These are phyloP conservation scores for Rousettus leschenaultii DNA, from an alignment of 2,113 vertebrate species.

Conservation along the genomic window DNA sequence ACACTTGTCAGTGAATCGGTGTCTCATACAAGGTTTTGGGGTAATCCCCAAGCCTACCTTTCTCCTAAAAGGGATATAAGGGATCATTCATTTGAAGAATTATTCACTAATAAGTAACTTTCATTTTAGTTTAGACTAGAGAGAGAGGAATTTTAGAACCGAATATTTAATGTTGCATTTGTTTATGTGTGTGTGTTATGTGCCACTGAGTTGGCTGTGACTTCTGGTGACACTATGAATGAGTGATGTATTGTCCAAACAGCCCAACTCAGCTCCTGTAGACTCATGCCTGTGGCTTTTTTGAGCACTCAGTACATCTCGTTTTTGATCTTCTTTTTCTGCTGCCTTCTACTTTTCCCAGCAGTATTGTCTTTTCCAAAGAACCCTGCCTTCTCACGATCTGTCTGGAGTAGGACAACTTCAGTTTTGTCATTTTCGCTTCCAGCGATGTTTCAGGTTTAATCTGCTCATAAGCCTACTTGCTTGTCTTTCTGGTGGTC, in stretches of 20 bases:
- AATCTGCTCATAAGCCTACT: not conserved
- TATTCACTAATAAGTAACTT: not conserved
- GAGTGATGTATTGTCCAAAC: not conserved
- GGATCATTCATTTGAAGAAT: not conserved
- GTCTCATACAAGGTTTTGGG: not conserved
- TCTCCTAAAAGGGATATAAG: not conserved
- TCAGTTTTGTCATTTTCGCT: not conserved
- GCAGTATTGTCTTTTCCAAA: not conserved
- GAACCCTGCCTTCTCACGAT: not conserved
- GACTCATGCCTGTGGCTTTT: not conserved
- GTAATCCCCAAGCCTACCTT: not conserved
- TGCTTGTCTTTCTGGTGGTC: not conserved
- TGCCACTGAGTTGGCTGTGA: not conserved
- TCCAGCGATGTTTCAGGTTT: not conserved
- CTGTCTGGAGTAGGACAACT: not conserved
- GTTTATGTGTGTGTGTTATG: not conserved
- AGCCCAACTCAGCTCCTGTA: not conserved
- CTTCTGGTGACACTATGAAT: not conserved
- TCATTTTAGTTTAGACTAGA: constrained; percentile 17
- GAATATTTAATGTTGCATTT: constrained; percentile 7
- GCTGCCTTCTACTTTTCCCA: not conserved
- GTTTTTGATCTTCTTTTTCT: not conserved
- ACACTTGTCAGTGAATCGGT: accelerated
- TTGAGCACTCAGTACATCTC: not conserved
- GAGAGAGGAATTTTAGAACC: constrained; percentile 11